Conservation (phyloP, 1,140 invertebrate species). For the Brachionus plicatilis region DNA sequence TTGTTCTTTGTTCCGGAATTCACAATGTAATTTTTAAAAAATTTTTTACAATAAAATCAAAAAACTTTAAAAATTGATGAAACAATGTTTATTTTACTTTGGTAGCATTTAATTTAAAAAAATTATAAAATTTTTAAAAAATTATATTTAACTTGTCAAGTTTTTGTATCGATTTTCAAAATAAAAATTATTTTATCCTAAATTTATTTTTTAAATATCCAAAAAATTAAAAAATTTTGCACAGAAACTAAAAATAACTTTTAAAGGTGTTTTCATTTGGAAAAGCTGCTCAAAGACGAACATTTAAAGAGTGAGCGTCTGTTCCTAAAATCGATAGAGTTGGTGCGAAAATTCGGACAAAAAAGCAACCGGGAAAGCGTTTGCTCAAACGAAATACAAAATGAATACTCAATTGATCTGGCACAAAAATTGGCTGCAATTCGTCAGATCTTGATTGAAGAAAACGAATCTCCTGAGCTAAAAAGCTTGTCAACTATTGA, state of each 20-base stretch:
- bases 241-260: background rate
- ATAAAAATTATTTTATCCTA: too few species aligned
- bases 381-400: background rate
- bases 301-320: background rate
- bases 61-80: too few species aligned
- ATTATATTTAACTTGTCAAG: too few species aligned
- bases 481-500: background rate
- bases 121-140: too few species aligned
- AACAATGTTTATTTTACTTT: too few species aligned
- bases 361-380: background rate
- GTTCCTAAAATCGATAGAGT: background rate
- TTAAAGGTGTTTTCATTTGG: conserved; percentile 3
- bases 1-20: too few species aligned
- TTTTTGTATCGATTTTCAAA: too few species aligned
- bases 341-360: background rate
- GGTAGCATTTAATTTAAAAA: too few species aligned
- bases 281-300: conserved; percentile 36
- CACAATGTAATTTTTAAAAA: too few species aligned
- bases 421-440: background rate
- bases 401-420: background rate
- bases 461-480: background rate
- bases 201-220: too few species aligned
- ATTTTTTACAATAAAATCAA: too few species aligned
- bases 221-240: too few species aligned
- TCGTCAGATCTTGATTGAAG: background rate